Base-by-base conservation (phyloP, 2,888 invertebrate genomes). In the Epinotia brunnichana region DNA sequence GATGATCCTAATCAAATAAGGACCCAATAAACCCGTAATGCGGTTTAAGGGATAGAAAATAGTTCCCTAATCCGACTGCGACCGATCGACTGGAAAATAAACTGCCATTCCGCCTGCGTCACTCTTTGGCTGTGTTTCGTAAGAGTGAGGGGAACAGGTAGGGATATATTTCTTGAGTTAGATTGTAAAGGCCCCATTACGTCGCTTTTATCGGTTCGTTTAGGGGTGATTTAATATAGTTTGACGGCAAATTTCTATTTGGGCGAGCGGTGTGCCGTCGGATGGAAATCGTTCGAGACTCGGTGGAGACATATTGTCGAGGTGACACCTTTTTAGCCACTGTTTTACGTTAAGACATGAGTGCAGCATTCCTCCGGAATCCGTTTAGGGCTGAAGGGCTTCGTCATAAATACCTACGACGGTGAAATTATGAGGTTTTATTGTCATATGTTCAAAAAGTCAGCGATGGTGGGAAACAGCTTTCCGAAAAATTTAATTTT, bases 161-260 rank as follows among this genome's bases (percentile, higher is more conserved):
- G 7, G 15, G 21, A 11, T 15, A 19, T 39, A 19, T 64, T 64
- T 64, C 35, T 19, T 29, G 57, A n/a, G 15, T 15, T 29, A 2
- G 64, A 21, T 17, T 4, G 51, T 63, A 63, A 63, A 35, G 29
- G 35, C 29, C 62, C 51, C 17, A 53, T 63, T 63, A 53, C 35
- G 17, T 53, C 7, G 63, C 35, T 63, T 63, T 63, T 63, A 63
- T 63, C 54, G 54, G 19, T 64, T 54, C 35, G 35, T 54, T 64
- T 54, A 39, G 64, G 56, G 64, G 15, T 53, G 64, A 54, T 54
- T 64, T 64, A 54, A 64, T 64, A 64, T n/a, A 5, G 64, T 64
- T 64, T 39, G 54, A 39, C 54, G 64, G 64, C 39, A 39, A 64
- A n/a, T n/a, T n/a, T n/a, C n/a, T n/a, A n/a, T n/a, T n/a, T n/a